phyloP scores from a whole-genome alignment of 2,888 invertebrate genomes.

The Crossocerus cetratus region DNA sequence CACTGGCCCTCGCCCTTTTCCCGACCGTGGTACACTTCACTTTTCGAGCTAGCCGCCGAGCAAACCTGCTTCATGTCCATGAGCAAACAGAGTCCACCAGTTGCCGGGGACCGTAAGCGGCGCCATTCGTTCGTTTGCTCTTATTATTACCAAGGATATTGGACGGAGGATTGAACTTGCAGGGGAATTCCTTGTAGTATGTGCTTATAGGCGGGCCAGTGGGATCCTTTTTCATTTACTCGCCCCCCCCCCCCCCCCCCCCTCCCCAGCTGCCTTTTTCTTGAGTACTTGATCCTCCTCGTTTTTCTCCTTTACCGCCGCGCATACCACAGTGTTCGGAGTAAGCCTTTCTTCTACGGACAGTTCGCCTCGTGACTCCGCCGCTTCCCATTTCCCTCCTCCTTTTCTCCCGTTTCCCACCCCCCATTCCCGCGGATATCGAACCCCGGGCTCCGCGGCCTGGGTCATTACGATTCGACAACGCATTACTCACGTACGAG shows the following conservation, averaged over 20 bases:
- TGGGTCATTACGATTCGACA: conserved; percentile 57
- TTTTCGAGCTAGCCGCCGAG: background rate
- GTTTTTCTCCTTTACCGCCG: conserved; percentile 10
- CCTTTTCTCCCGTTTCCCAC: conserved; percentile 3
- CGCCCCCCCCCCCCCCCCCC: conserved; percentile 24
- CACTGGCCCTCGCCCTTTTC: too few species aligned
- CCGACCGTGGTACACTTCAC: too few species aligned
- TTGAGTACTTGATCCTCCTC: conserved; percentile 19
- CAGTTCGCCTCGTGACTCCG: conserved; percentile 31
- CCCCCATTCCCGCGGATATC: background rate
- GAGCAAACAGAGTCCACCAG: background rate
- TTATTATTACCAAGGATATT: background rate
- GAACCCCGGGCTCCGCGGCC: conserved; percentile 56
- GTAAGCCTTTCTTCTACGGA: conserved; percentile 25
- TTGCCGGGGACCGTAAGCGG: background rate
- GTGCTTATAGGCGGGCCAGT: conserved; percentile 15
- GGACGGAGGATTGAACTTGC: background rate
- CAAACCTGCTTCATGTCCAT: background rate
- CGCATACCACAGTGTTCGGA: conserved; percentile 23
- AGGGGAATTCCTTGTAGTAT: background rate
- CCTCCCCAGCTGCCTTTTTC: conserved; percentile 20
- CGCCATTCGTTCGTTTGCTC: conserved; percentile 1
- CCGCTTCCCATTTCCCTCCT: conserved; percentile 36
- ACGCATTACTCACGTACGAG: conserved; percentile 48
- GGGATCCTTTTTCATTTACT: conserved; percentile 38